phyloP scores from a whole-genome alignment of 2,797 vertebrate genomes.

The Paedocypris micromegethes region DNA sequence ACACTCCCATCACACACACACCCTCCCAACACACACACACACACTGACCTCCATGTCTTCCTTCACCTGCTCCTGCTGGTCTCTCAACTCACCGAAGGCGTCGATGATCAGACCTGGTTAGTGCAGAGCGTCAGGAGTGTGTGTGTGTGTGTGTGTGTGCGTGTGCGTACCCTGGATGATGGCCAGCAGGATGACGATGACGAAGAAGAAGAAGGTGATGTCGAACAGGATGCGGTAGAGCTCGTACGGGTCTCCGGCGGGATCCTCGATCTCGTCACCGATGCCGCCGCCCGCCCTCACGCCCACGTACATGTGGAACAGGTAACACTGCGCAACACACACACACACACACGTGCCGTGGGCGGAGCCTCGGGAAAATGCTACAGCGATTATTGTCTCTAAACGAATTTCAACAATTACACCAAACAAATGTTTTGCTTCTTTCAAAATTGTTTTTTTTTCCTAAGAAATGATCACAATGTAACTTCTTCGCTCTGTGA shows the following conservation, averaged over 20 bases:
- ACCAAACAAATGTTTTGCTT: too few relatives aligned
- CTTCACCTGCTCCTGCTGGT: constrained; percentile 98
- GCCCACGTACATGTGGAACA: constrained; percentile 99
- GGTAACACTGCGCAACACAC: constrained; percentile 84
- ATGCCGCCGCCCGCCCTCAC: constrained; percentile 96
- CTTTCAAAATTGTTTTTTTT: too few relatives aligned
- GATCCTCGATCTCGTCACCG: constrained; percentile 95
- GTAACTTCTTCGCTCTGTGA: too few relatives aligned
- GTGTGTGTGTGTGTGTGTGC: neutral
- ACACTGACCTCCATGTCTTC: constrained; percentile 95
- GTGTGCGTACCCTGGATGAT: constrained; percentile 89
- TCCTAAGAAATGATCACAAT: too few relatives aligned
- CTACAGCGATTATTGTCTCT: too few relatives aligned
- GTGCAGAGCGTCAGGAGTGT: neutral
- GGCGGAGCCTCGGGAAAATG: too few relatives aligned
- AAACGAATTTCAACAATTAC: too few relatives aligned
- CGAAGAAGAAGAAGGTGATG: constrained; percentile 99
- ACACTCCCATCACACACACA: too few relatives aligned
- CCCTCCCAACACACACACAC: neutral
- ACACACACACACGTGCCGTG: constrained; percentile 42
- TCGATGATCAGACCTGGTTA: constrained; percentile 93
- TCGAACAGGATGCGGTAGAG: constrained; percentile 98
- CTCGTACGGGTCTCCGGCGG: constrained; percentile 94
- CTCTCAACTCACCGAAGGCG: constrained; percentile 96
- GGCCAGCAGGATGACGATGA: constrained; percentile 98